These are phyloP conservation scores for Ptychadena robeensis DNA, from an alignment of 2,797 vertebrate species.

Conservation along the genomic window DNA sequence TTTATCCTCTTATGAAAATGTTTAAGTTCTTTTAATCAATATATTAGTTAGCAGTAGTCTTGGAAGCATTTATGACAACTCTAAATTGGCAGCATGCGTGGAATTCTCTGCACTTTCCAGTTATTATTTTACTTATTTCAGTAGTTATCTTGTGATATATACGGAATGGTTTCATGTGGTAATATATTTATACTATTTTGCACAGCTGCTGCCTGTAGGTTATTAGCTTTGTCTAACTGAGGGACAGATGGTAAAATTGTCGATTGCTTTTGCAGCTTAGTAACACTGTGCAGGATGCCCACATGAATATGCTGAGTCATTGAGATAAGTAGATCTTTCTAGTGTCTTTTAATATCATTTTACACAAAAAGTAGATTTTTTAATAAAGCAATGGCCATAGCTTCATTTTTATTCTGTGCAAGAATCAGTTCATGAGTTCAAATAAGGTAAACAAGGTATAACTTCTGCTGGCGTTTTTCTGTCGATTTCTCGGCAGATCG, in stretches of 20 bases:
- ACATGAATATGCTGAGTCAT: conserved; percentile 56
- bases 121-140: conserved; percentile 48
- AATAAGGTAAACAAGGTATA: neutral
- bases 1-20: neutral
- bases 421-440: neutral
- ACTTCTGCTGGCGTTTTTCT: neutral
- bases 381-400: conserved; percentile 8
- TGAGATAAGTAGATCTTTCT: conserved; percentile 35
- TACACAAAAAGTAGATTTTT: conserved; percentile 13
- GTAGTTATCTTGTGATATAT: conserved; percentile 28
- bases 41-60: conserved; percentile 10
- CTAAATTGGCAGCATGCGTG: neutral
- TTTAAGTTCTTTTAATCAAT: neutral
- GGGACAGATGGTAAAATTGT: conserved; percentile 52
- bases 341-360: conserved; percentile 21
- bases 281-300: conserved; percentile 38
- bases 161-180: conserved; percentile 47
- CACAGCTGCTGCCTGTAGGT: conserved; percentile 55
- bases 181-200: conserved; percentile 49
- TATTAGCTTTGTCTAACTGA: conserved; percentile 57
- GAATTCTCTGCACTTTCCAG: conserved; percentile 10
- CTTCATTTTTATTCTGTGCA: conserved; percentile 31
- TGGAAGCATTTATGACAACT: conserved; percentile 29
- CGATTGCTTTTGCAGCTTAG: conserved; percentile 53
- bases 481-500: too few relatives aligned